Percentiles rank a stretch among this genome's conserved stretches.
phyloP scores from a whole-genome alignment of 64 coral and sea anemone genomes.

The Platygyra sinensis region DNA sequence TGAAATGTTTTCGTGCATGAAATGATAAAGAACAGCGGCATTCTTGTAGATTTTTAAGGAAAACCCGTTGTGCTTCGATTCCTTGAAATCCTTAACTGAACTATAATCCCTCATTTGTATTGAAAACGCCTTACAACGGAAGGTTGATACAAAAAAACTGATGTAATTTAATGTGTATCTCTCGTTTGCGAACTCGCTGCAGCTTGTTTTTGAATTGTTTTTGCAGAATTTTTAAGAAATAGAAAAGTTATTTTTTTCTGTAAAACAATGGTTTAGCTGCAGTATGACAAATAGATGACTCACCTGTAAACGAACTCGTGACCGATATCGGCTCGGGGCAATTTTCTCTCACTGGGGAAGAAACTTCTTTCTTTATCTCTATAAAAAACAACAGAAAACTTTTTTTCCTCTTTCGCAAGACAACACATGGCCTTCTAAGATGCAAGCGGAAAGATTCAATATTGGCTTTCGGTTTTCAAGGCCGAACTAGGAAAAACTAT shows the following conservation, averaged over 20 bases:
- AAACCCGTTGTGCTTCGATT: not conserved
- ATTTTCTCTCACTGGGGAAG: constrained; percentile 56
- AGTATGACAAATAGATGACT: constrained; percentile 29
- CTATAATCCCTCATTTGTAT: not conserved
- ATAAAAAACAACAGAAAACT: constrained; percentile 18
- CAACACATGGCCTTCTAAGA: constrained; percentile 28
- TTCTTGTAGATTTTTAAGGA: not conserved
- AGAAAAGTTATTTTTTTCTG: constrained; percentile 37
- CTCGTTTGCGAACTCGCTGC: not conserved
- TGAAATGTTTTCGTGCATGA: constrained; percentile 32
- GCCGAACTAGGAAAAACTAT: not conserved
- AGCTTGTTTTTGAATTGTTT: not conserved
- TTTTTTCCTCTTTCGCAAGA: not conserved
- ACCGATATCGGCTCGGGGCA: constrained; percentile 52
- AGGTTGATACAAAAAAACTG: constrained; percentile 16
- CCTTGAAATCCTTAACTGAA: not conserved
- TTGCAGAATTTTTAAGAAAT: constrained; percentile 29
- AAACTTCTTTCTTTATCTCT: constrained; percentile 91
- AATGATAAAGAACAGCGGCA: not conserved
- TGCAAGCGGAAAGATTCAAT: constrained; percentile 13
- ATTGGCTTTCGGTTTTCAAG: not conserved
- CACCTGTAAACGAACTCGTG: constrained; percentile 70
- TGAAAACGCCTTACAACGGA: constrained; percentile 1
- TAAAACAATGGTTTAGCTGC: constrained; percentile 18
- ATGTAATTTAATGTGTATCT: constrained; percentile 38